A percentile compares a stretch with the other conserved stretches of the same genome.
These are phyloP conservation scores for Cerceris ruficornis DNA, from an alignment of 2,888 invertebrate species.

Conservation along the genomic window DNA sequence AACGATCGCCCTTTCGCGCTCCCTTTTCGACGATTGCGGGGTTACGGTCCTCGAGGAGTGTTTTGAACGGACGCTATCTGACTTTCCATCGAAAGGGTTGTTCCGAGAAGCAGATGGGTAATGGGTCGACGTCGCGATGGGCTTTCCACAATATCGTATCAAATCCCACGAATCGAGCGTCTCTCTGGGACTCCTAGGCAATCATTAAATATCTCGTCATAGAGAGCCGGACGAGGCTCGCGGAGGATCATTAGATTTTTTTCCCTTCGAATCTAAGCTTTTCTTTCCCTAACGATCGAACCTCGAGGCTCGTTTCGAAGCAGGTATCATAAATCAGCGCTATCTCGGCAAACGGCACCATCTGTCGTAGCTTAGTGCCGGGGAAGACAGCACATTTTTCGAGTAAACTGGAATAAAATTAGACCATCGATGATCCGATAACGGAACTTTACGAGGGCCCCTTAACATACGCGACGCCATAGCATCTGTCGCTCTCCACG, in stretches of 20 bases:
- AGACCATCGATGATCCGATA: conserved; percentile 67
- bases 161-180: background rate
- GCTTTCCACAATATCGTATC: conserved; percentile 3
- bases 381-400: conserved; percentile 54
- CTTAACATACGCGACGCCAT: conserved; percentile 16
- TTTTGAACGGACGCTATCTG: background rate
- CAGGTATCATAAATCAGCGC: conserved; percentile 75
- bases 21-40: background rate
- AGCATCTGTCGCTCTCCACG: conserved; percentile 27
- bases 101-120: conserved; percentile 2
- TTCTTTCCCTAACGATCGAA: conserved; percentile 42
- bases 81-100: background rate
- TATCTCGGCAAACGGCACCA: conserved; percentile 72
- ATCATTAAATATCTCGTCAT: conserved; percentile 20
- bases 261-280: conserved; percentile 33
- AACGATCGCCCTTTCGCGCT: background rate
- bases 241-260: conserved; percentile 49
- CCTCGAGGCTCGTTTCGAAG: conserved; percentile 58
- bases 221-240: conserved; percentile 38
- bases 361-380: conserved; percentile 67
- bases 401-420: conserved; percentile 75
- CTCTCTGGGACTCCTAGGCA: background rate
- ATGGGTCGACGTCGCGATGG: background rate
- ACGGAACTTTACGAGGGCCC: conserved; percentile 51
- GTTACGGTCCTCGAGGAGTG: too few species aligned